Evolutionary conservation across 2,797 vertebrate genomes (phyloP), one percentile per base, ranked within the genome.

Genomic region (Trematomus bernacchii): DNA sequence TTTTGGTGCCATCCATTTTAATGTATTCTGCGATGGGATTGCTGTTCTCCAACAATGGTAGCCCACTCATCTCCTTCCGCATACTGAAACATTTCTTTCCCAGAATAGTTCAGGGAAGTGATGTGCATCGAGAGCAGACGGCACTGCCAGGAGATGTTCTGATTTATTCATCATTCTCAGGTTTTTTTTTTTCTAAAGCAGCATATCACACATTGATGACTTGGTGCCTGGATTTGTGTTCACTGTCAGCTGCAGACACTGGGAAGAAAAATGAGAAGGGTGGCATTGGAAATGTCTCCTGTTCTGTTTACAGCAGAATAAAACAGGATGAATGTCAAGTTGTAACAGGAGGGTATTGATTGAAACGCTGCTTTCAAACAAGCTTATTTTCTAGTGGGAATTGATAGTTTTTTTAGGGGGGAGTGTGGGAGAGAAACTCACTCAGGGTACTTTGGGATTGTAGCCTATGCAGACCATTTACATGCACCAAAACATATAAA

Each of bases 121-220:
- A 74, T 79, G 78, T 68, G 76, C 16, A 74, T 77, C 80, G 6
- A 11, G 42, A 51, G 27, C 46, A 55, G 73, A 59, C 75, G 13
- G 37, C 43, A 1, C 62, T n/a, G 64, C 51, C 40, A 3, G 40
- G 33, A 76, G 37, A 76, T 52, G 67, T 23, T 57, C 52, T 70
- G 75, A 77, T 78, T 79, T 78, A 75, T 86, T 87, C 76, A 66
- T 83, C 68, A 48, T 61, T 27, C 65, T 52, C 54, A 52, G 27
- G 6, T 2, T 46, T 15, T 30, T 43, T 43, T 44, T 30, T n/a
- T n/a, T 62, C 65, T 77, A 30, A 73, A 81, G 71, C 70, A 44
- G 63, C 73, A 66, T 19, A 75, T 88, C 76, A 21, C 82, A 75
- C 27, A n/a, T 44, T 1, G 59, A 65, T 2, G 76, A 68, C 44